These are phyloP conservation scores for Diadophis punctatus DNA, from an alignment of 2,113 vertebrate species.

Conservation along the genomic window DNA sequence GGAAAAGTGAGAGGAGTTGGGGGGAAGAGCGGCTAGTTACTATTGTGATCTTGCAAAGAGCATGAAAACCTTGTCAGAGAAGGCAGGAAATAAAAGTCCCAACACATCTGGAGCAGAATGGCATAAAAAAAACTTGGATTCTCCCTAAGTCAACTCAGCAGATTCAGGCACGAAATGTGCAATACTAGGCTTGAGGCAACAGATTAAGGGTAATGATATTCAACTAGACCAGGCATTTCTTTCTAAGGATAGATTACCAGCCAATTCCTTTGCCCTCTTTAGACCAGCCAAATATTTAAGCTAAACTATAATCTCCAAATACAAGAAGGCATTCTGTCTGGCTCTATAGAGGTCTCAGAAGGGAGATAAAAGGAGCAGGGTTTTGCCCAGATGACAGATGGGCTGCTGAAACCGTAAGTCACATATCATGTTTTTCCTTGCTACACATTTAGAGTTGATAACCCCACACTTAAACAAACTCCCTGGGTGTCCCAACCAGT, in stretches of 20 bases:
- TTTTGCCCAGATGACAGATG: background rate
- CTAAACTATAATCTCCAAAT: background rate
- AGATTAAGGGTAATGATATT: background rate
- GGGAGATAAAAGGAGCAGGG: background rate
- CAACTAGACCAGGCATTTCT: background rate
- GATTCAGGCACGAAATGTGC: background rate
- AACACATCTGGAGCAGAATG: background rate
- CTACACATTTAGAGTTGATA: background rate
- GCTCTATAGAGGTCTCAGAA: background rate
- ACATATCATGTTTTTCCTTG: background rate
- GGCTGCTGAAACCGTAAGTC: background rate
- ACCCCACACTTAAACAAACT: background rate
- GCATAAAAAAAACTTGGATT: background rate
- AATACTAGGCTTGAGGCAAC: background rate
- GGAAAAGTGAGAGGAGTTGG: fast-evolving
- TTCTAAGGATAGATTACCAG: background rate
- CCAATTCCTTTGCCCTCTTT: background rate
- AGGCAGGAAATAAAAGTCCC: background rate
- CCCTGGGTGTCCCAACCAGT: background rate
- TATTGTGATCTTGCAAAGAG: fast-evolving
- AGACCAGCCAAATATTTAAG: background rate
- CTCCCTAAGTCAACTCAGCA: background rate
- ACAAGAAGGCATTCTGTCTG: background rate
- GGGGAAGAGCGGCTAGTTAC: background rate
- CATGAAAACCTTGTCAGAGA: background rate